Conservation (phyloP, 2,113 vertebrate species). For the Trematocara zebra region DNA sequence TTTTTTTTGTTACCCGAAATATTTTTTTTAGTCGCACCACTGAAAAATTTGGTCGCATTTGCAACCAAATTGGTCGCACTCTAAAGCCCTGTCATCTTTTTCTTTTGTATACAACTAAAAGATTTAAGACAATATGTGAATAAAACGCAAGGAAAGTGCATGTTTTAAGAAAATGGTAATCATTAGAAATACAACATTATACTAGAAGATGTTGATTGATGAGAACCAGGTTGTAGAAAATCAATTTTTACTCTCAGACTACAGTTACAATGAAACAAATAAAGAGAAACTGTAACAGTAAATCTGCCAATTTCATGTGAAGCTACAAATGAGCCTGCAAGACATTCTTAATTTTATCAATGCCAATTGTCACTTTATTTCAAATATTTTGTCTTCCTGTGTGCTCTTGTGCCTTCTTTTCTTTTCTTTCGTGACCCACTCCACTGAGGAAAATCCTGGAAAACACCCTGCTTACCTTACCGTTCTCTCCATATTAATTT, state of each 20-base stretch:
- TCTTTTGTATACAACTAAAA: not conserved
- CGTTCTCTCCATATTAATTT: not conserved
- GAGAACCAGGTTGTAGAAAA: not conserved
- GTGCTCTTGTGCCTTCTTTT: not conserved
- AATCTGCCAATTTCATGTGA: not conserved
- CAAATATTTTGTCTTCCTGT: accelerated
- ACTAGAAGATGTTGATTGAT: not conserved
- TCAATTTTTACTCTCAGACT: not conserved
- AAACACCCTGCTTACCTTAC: not conserved
- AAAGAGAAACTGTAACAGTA: not conserved
- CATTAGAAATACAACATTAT: not conserved
- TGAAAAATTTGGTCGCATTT: no score
- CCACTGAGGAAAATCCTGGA: not conserved
- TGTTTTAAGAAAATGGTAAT: not conserved
- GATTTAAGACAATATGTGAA: not conserved
- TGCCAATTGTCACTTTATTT: not conserved
- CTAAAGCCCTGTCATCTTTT: not conserved
- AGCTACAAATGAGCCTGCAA: not conserved
- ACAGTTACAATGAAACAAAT: not conserved
- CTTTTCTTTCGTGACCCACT: not conserved
- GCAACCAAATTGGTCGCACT: no score
- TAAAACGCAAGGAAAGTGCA: accelerated
- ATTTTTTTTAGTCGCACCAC: no score
- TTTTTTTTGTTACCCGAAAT: no score
- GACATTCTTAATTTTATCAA: not conserved